Conservation (phyloP, 2,797 vertebrate genomes). For the Urosaurus nigricauda region DNA sequence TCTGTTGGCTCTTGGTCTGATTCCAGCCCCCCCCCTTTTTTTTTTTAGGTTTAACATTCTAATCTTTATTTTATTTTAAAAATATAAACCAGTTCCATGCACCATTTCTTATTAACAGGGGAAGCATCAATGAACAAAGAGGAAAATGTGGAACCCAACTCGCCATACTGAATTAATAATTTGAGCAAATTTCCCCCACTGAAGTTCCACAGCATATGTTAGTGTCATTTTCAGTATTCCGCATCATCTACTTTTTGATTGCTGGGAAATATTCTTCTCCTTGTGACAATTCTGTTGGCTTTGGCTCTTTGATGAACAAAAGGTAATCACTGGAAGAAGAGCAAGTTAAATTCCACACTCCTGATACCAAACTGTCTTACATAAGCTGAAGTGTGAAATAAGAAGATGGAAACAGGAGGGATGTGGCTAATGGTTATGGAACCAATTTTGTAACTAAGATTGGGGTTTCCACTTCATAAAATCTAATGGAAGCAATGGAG, state of each 20-base stretch:
- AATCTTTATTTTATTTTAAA: too few relatives aligned
- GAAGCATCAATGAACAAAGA: too few relatives aligned
- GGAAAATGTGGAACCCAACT: too few relatives aligned
- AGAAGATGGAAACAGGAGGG: conserved; percentile 50
- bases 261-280: too few relatives aligned
- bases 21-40: background rate
- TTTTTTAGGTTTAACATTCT: too few relatives aligned
- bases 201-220: too few relatives aligned
- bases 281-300: background rate
- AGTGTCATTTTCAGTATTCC: too few relatives aligned
- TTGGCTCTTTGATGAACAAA: conserved; percentile 57
- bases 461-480: conserved; percentile 10
- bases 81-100: too few relatives aligned
- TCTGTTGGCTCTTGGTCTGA: conserved; percentile 39
- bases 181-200: too few relatives aligned
- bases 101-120: too few relatives aligned
- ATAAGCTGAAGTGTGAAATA: conserved; percentile 18
- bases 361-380: conserved; percentile 52
- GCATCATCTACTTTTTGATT: too few relatives aligned
- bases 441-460: conserved; percentile 39
- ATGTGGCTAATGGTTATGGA: conserved; percentile 43
- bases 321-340: conserved; percentile 58
- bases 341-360: conserved; percentile 55
- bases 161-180: too few relatives aligned
- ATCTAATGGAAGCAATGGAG: conserved; percentile 18